A percentile compares a stretch with the other conserved stretches of the same genome.
Conservation (phyloP, 2,113 vertebrate genomes). For the Procapra przewalskii region DNA sequence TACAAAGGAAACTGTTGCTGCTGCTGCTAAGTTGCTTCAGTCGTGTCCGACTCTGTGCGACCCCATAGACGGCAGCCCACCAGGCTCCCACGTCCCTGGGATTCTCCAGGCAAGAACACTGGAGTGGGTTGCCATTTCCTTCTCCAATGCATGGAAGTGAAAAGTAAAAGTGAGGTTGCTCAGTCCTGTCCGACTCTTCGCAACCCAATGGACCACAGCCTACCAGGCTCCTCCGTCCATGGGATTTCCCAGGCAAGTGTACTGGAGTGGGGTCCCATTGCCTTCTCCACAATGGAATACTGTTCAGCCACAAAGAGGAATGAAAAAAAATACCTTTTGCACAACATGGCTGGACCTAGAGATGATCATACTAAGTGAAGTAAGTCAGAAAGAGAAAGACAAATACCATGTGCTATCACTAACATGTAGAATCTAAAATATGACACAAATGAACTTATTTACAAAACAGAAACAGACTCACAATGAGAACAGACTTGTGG, state of each 20-base stretch:
- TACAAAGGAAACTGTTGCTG: neutral
- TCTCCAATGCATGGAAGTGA: too few relatives aligned
- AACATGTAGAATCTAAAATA: neutral
- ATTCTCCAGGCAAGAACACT: too few relatives aligned
- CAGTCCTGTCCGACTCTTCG: rapidly evolving
- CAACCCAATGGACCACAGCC: too few relatives aligned
- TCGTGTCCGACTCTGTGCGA: rapidly evolving
- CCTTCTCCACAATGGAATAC: neutral
- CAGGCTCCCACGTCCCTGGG: too few relatives aligned
- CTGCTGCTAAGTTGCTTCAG: too few relatives aligned
- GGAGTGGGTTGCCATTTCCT: too few relatives aligned
- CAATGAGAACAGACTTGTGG: neutral
- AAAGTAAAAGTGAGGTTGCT: too few relatives aligned
- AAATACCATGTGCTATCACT: neutral
- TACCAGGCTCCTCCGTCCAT: too few relatives aligned
- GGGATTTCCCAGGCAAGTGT: too few relatives aligned
- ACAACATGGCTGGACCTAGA: neutral
- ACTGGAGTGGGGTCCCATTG: too few relatives aligned
- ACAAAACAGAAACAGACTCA: neutral
- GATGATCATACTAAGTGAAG: neutral
- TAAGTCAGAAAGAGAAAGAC: neutral
- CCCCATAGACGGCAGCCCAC: too few relatives aligned
- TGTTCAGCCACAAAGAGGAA: neutral
- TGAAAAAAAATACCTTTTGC: neutral
- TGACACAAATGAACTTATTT: neutral